phyloP scores from a whole-genome alignment of 2,797 vertebrate species.

The Echiichthys vipera region DNA sequence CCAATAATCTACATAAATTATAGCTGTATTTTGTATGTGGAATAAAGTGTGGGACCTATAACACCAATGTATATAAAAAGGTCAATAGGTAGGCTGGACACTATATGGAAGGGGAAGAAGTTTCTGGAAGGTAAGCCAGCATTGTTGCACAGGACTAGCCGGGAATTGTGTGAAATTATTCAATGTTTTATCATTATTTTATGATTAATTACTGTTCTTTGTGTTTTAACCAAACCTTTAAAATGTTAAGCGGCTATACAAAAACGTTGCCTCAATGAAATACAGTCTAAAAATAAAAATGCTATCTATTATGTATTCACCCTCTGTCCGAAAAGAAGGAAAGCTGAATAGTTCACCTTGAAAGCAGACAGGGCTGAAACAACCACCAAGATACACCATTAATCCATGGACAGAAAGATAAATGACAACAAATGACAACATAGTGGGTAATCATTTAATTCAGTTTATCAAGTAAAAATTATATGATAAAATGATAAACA shows the following conservation, averaged over 20 bases:
- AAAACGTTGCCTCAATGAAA: neutral
- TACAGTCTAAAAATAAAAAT: neutral
- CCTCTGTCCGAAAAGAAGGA: too few relatives aligned
- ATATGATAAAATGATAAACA: too few relatives aligned
- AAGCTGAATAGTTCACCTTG: too few relatives aligned
- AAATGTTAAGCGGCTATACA: neutral
- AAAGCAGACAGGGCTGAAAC: neutral
- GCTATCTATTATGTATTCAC: too few relatives aligned
- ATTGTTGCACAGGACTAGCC: neutral
- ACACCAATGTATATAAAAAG: slow-evolving; percentile 36
- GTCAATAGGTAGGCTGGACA: slow-evolving; percentile 2
- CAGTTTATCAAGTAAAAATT: neutral
- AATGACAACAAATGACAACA: neutral
- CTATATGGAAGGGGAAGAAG: neutral
- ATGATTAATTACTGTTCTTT: neutral
- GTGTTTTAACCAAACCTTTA: neutral
- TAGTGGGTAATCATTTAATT: neutral
- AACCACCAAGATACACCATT: neutral
- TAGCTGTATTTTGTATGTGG: slow-evolving; percentile 71
- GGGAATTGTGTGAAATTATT: neutral
- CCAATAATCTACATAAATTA: slow-evolving; percentile 81
- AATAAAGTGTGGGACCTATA: slow-evolving; percentile 57
- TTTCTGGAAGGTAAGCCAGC: slow-evolving; percentile 4
- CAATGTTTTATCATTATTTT: neutral
- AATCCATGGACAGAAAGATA: neutral